A percentile compares a stretch with the other conserved stretches of the same genome.
Evolutionary conservation across 1,140 invertebrate genomes (phyloP).

Genomic region (Bradysia coprophila): DNA sequence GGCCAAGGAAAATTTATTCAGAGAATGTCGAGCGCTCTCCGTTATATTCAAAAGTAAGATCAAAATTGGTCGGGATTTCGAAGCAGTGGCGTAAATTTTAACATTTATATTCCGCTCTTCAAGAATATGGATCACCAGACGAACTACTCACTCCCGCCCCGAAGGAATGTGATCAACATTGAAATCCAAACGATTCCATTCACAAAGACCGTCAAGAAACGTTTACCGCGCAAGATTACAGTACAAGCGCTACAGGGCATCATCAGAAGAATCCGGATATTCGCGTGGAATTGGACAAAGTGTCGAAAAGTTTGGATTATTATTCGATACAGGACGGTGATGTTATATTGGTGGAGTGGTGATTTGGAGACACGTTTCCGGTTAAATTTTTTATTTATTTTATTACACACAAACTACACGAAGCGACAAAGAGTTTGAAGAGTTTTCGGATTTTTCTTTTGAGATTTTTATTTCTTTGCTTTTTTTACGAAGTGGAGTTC

Average conservation of each 20-base stretch:
- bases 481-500: too few relatives aligned
- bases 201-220: constrained; percentile 39
- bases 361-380: too few relatives aligned
- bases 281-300: constrained; percentile 58
- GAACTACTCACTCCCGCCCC: constrained; percentile 38
- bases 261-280: constrained; percentile 32
- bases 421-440: too few relatives aligned
- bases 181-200: constrained; percentile 34
- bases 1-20: constrained; percentile 37
- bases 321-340: constrained; percentile 75
- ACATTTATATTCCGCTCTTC: constrained; percentile 16
- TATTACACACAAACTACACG: too few relatives aligned
- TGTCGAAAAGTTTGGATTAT: constrained; percentile 57
- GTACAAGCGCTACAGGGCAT: constrained; percentile 50
- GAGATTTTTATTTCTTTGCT: too few relatives aligned
- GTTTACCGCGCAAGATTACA: constrained; percentile 55
- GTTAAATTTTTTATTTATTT: too few relatives aligned
- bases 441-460: too few relatives aligned
- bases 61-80: constrained; percentile 31
- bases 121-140: constrained; percentile 66
- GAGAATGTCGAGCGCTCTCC: constrained; percentile 48
- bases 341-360: constrained; percentile 51
- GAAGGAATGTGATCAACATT: constrained; percentile 47
- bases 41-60: constrained; percentile 32
- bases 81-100: too few relatives aligned